Evolutionary conservation across 2,888 invertebrate genomes (phyloP).

Genomic region (Pseudococcus viburni): DNA sequence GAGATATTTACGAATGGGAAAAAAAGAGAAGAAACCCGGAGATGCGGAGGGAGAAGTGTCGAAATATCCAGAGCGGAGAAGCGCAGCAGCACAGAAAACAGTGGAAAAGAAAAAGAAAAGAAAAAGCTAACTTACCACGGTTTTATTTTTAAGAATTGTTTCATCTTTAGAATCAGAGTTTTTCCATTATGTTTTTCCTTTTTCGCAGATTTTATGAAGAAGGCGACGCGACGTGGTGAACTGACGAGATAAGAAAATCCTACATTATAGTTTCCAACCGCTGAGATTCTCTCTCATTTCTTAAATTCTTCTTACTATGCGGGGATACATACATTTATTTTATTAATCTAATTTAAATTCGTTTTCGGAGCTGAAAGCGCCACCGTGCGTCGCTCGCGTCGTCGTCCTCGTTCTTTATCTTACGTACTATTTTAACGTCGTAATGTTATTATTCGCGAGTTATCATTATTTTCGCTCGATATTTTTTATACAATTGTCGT

Average conservation of each 20-base stretch:
- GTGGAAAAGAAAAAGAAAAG: background rate
- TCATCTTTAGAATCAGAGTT: slow-evolving; percentile 49
- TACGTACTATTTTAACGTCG: background rate
- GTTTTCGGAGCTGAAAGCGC: background rate
- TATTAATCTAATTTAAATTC: slow-evolving; percentile 49
- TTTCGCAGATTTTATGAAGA: slow-evolving; percentile 43
- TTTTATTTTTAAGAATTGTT: slow-evolving; percentile 49
- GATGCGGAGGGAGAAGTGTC: background rate
- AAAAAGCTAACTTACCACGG: slow-evolving; percentile 44
- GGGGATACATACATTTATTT: slow-evolving; percentile 39
- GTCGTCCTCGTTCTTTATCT: background rate
- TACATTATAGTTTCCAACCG: slow-evolving; percentile 49
- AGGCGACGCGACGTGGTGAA: slow-evolving; percentile 41
- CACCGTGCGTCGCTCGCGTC: too few relatives aligned
- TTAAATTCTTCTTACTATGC: slow-evolving; percentile 10
- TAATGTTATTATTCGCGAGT: background rate
- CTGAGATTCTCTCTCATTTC: slow-evolving; percentile 46
- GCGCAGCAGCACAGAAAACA: background rate
- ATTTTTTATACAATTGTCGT: background rate
- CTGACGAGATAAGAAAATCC: slow-evolving; percentile 44
- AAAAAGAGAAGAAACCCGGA: background rate
- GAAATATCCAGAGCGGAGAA: slow-evolving; percentile 2
- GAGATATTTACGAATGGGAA: slow-evolving; percentile 13
- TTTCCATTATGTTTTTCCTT: slow-evolving; percentile 46
- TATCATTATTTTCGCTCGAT: background rate